Conservation (phyloP, 2,888 invertebrate genomes). For the Thalpophila matura region DNA sequence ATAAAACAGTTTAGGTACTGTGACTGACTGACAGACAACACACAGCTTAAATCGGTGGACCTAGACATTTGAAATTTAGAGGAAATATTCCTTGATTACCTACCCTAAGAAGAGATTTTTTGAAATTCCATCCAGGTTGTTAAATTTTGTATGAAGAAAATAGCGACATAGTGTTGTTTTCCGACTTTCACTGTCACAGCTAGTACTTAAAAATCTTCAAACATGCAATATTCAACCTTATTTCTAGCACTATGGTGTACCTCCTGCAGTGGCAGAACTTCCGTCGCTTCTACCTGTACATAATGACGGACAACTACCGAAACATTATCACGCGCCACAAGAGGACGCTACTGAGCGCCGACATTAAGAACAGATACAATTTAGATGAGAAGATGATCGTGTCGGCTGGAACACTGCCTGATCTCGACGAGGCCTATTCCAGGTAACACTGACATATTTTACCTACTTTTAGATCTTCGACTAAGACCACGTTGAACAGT, state of each 20-base stretch:
- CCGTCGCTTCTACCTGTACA: slow-evolving; percentile 96
- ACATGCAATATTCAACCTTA: slow-evolving; percentile 7
- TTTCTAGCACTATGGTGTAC: slow-evolving; percentile 94
- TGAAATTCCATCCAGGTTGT: too few species aligned
- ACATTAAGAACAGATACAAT: slow-evolving; percentile 92
- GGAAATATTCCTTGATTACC: too few species aligned
- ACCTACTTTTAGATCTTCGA: too few species aligned
- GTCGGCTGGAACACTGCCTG: slow-evolving; percentile 96
- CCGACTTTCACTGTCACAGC: too few species aligned
- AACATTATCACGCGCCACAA: slow-evolving; percentile 96
- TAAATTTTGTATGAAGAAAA: too few species aligned
- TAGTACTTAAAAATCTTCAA: background rate
- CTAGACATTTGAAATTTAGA: too few species aligned
- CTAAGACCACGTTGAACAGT: too few species aligned
- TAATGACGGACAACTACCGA: slow-evolving; percentile 98
- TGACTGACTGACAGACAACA: too few species aligned
- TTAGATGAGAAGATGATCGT: slow-evolving; percentile 96
- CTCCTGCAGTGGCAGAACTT: slow-evolving; percentile 97
- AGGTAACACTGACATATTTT: slow-evolving; percentile 82
- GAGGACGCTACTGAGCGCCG: slow-evolving; percentile 93
- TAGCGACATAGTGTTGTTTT: too few species aligned
- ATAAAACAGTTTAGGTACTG: too few species aligned
- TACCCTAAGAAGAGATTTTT: too few species aligned
- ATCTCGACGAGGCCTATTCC: slow-evolving; percentile 97
- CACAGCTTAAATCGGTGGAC: too few species aligned